Evolutionary conservation across 2,113 vertebrate species (phyloP).

Genomic region (Crypturellus undulatus): DNA sequence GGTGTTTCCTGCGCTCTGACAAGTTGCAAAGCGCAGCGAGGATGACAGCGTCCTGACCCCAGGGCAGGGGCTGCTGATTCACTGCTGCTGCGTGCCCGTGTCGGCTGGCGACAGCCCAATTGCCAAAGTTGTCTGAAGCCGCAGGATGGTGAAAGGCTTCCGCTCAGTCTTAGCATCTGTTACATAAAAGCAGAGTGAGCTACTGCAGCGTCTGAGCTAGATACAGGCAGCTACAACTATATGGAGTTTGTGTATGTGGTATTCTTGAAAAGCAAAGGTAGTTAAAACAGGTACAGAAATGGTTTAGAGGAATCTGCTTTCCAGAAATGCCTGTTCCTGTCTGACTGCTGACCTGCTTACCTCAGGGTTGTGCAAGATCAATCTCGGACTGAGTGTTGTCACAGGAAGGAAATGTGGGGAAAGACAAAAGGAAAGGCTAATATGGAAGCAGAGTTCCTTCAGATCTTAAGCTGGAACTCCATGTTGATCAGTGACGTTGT

Average conservation of each 20-base stretch:
- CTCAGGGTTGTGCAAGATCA: background rate
- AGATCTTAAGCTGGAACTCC: background rate
- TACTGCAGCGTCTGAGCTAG: background rate
- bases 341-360: background rate
- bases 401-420: background rate
- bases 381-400: background rate
- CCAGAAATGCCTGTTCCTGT: background rate
- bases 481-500: background rate
- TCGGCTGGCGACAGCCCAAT: background rate
- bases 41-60: background rate
- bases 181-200: background rate
- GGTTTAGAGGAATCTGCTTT: background rate
- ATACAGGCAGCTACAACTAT: accelerated
- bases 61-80: background rate
- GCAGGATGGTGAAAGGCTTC: background rate
- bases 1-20: background rate
- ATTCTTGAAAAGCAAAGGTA: background rate
- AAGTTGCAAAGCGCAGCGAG: background rate
- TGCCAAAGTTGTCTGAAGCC: background rate
- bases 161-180: background rate
- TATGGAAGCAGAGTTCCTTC: background rate
- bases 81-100: background rate
- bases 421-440: background rate
- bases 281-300: background rate
- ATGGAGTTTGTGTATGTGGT: background rate